Evolutionary conservation across 2,113 vertebrate genomes (phyloP).

Genomic region (Cryptotis parvus): DNA sequence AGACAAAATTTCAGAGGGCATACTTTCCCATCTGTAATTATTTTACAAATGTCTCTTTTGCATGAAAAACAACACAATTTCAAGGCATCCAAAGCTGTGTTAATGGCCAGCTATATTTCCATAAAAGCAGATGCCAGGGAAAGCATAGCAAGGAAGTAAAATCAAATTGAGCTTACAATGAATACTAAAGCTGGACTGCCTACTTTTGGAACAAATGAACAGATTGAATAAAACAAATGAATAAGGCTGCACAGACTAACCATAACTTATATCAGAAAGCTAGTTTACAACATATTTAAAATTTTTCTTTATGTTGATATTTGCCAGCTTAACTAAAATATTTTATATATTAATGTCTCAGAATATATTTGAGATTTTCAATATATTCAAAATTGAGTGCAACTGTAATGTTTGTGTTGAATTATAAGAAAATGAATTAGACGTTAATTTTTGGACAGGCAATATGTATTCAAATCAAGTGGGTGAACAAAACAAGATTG

Average conservation of each 20-base stretch:
- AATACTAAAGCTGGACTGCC: conserved; percentile 22
- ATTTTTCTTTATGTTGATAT: conserved; percentile 50
- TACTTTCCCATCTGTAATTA: conserved; percentile 79
- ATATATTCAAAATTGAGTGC: conserved; percentile 65
- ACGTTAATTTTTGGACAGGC: conserved; percentile 64
- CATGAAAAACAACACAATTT: conserved; percentile 73
- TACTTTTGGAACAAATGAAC: conserved; percentile 57
- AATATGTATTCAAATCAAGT: conserved; percentile 70
- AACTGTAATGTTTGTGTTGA: conserved; percentile 21
- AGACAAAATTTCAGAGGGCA: conserved; percentile 65
- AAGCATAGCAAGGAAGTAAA: conserved; percentile 76
- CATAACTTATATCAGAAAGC: conserved; percentile 6
- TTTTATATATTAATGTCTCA: conserved; percentile 53
- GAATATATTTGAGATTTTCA: conserved; percentile 60
- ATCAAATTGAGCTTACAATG: conserved; percentile 68
- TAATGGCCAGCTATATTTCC: conserved; percentile 77
- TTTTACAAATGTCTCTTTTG: conserved; percentile 79
- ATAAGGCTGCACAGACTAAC: conserved; percentile 66
- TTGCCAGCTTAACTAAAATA: conserved; percentile 63
- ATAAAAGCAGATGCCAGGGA: conserved; percentile 75
- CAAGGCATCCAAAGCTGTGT: conserved; percentile 72
- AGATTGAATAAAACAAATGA: conserved; percentile 63
- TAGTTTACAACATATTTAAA: conserved; percentile 35
- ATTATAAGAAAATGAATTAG: conserved; percentile 53
- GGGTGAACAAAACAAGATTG: conserved; percentile 66